Evolutionary conservation across 2,113 vertebrate species (phyloP), one percentile per base, ranked within the genome.

Genomic region (Prochilodus magdalenae): DNA sequence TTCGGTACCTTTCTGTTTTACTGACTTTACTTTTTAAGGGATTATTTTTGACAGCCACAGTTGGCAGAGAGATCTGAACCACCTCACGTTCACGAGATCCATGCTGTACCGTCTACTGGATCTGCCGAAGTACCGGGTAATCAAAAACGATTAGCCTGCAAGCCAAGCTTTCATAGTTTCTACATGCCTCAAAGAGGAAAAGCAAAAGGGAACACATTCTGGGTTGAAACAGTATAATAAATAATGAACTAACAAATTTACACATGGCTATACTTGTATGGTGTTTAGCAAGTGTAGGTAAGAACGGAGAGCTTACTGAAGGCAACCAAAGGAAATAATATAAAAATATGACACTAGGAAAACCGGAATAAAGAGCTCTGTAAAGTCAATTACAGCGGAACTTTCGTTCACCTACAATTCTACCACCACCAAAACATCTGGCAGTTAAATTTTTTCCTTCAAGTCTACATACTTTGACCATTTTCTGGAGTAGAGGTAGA

Each of bases 401-500:
- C 15, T 22, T 57, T n/a, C 53, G n/a, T 57, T 57, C 22, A 57
- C 1, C 16, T 51, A 51, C 16, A 60, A 60, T 26, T 60, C 57
- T 60, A 12, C 20, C 10, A 60, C 57, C 22, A 60, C 40, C 1
- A 1, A 44, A 44, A 10, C 26, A 60, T 60, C 26, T 60, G 57
- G 57, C 57, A 60, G n/a, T 8, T 24, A 13, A 5, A 60, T 13
- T 60, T 59, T 60, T 60, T 60, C 5, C 14, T 60, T 2, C 10
- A 26, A 1, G 13, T 26, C 12, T 10, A 22, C 14, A 26, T 60
- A 13, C n/a, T n/a, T n/a, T 60, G 7, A 26, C 5, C 1, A 18
- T 67, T 65, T 27, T 65, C 13, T 36, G 13, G 14, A 77, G 29
- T 5, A n/a, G 62, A 77, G 62, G 75, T 77, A 77, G 75, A 63